Base-by-base conservation (phyloP, 1,140 invertebrate species). In the Zaprionus inermis region DNA sequence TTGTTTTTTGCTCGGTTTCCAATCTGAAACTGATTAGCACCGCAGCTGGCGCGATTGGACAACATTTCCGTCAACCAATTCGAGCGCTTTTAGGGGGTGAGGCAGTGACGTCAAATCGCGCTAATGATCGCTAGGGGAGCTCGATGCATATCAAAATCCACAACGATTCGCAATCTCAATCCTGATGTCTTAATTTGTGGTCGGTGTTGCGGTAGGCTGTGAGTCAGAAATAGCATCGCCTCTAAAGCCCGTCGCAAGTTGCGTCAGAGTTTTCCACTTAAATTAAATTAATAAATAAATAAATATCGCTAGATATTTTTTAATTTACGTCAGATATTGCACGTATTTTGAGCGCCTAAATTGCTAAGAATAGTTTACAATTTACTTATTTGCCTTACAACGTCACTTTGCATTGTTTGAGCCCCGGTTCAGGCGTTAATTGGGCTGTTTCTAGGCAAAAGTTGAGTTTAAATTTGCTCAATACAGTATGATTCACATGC, bases 1-100 rank as follows among this genome's bases (percentile, higher is more conserved):
- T 64, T 73, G 77, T 78, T 78, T 77, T 61, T 18, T 54, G 65
- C 59, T 28, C 70, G 77, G 85, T 55, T 76, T 78, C 73, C 46
- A 20, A 28, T 68, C 41, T 34, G 18, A 30, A 28, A 54, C 14
- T 28, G 69, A 77, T 86, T 86, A 86, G 63, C 82, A 74, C 72
- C 46, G 34, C 11, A 49, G 44, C 44, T 38, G 36, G 36, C 34
- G 14, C 18, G 41, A 38, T 36, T 28, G 24, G 24, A 66, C 68
- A 78, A 49, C 58, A 81, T 79, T 81, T 86, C 82, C 67, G 66
- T 64, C 59, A 72, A 52, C 51, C 51, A 16, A 30, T 2, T 24
- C 18, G 30, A 20, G 22, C 16, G 34, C 16, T 3, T 51, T 61
- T 51, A 32, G 52, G 68, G 55, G 67, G 44, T 20, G 52, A 36